A percentile compares a stretch with the other conserved stretches of the same genome.
Evolutionary conservation across 2,113 vertebrate species (phyloP).

Genomic region (Hoplias malabaricus): DNA sequence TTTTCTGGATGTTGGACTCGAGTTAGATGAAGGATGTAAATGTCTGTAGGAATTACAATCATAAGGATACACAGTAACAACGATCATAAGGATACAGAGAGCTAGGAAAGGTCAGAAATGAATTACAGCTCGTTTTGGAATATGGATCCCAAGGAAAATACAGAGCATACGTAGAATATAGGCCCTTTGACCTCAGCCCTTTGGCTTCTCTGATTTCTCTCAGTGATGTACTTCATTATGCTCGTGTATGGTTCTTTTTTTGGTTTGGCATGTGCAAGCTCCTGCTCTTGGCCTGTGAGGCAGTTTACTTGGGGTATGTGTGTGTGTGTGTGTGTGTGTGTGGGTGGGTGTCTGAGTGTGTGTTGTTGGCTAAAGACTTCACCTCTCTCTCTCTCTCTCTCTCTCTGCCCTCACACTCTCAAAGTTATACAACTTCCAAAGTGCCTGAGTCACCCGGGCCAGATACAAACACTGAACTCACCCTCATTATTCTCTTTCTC

Average conservation of each 20-base stretch:
- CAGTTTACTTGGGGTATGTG: neutral
- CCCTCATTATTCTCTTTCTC: neutral
- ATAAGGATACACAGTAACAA: too few species aligned
- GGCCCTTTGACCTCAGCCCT: neutral
- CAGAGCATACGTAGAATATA: too few species aligned
- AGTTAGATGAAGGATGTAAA: too few species aligned
- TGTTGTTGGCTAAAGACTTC: neutral
- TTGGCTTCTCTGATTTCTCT: neutral
- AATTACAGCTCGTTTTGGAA: too few species aligned
- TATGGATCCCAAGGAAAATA: too few species aligned
- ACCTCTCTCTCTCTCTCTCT: neutral
- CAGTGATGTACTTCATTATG: neutral
- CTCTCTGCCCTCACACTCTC: neutral
- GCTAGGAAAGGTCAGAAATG: too few species aligned
- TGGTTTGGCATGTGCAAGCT: neutral
- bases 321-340: constrained; percentile 11
- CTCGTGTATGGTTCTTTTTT: neutral
- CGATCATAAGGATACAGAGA: too few species aligned
- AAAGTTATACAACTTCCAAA: constrained; percentile 11
- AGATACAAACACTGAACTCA: neutral
- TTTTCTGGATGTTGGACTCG: too few species aligned
- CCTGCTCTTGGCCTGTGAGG: neutral
- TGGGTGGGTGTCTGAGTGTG: neutral
- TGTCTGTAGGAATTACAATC: too few species aligned
- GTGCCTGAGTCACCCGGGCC: neutral